A percentile compares a stretch with the other conserved stretches of the same genome.
Evolutionary conservation across 2,888 invertebrate genomes (phyloP).

Genomic region (Meandrusa payeni): DNA sequence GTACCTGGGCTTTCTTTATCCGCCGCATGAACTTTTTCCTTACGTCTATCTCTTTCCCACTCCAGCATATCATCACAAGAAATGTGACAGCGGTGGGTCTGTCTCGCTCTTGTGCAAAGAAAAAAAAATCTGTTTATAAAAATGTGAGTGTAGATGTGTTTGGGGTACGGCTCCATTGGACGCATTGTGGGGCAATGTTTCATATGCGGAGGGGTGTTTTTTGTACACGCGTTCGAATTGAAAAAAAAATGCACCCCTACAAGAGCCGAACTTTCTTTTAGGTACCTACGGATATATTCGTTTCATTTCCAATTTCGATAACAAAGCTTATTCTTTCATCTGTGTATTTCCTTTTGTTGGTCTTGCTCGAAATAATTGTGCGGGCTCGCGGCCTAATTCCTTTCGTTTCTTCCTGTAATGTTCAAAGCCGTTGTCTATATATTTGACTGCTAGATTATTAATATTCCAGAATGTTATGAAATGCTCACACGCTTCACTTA

Average conservation of each 20-base stretch:
- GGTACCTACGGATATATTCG: slow-evolving; percentile 65
- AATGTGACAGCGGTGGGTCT: slow-evolving; percentile 37
- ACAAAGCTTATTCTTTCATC: slow-evolving; percentile 68
- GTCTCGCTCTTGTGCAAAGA: slow-evolving; percentile 59
- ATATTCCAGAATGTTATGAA: slow-evolving; percentile 41
- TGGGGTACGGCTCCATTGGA: slow-evolving; percentile 64
- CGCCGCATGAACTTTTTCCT: slow-evolving; percentile 71
- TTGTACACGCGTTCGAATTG: slow-evolving; percentile 61
- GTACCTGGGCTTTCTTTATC: slow-evolving; percentile 80
- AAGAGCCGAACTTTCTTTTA: slow-evolving; percentile 62
- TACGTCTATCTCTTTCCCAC: slow-evolving; percentile 58
- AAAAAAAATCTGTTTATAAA: slow-evolving; percentile 78
- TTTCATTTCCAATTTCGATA: slow-evolving; percentile 77
- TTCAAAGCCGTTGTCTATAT: slow-evolving; percentile 41
- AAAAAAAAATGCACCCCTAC: slow-evolving; percentile 71
- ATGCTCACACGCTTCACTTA: slow-evolving; percentile 51
- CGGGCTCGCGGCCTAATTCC: slow-evolving; percentile 54
- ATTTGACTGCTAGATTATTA: slow-evolving; percentile 39
- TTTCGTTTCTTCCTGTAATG: slow-evolving; percentile 50
- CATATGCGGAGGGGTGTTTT: slow-evolving; percentile 72
- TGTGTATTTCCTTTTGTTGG: slow-evolving; percentile 52
- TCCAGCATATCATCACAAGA: slow-evolving; percentile 19
- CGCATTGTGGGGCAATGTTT: slow-evolving; percentile 72
- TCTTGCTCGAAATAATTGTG: slow-evolving; percentile 62
- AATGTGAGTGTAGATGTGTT: slow-evolving; percentile 66